A percentile compares a stretch with the other conserved stretches of the same genome.
Evolutionary conservation across 37 sponge, comb jelly and placozoan genomes (phyloP).

Genomic region (Haliclona indistincta): DNA sequence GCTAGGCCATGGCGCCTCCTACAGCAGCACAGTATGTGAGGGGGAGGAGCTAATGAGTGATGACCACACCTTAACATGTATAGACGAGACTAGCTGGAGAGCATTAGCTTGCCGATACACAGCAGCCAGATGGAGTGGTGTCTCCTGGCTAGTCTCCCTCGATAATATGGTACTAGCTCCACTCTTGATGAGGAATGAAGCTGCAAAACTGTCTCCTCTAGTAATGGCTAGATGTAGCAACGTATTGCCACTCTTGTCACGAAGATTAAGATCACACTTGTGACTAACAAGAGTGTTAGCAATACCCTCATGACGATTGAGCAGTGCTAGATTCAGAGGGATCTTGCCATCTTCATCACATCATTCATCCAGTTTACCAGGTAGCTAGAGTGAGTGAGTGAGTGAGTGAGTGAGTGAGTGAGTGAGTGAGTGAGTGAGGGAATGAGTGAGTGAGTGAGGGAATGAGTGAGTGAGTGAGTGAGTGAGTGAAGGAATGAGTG

Average conservation of each 20-base stretch:
- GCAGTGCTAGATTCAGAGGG: conserved; percentile 88
- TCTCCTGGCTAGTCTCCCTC: conserved; percentile 41
- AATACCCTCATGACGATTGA: conserved; percentile 76
- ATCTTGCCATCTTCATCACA: conserved; percentile 69
- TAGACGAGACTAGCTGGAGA: neutral
- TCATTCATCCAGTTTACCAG: conserved; percentile 70
- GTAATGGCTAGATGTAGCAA: conserved; percentile 87
- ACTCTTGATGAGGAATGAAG: conserved; percentile 82
- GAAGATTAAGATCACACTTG: conserved; percentile 76
- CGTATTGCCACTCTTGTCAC: conserved; percentile 67
- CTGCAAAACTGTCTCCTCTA: conserved; percentile 85
- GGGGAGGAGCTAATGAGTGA: too few relatives aligned
- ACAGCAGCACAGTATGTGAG: conserved; percentile 16
- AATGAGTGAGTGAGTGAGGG: neutral
- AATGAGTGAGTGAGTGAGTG: neutral
- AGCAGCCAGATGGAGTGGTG: conserved; percentile 82
- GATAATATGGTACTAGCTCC: conserved; percentile 73
- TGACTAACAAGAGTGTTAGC: conserved; percentile 82
- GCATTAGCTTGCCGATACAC: conserved; percentile 44
- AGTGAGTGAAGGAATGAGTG: neutral
- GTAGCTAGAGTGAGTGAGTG: conserved; percentile 45
- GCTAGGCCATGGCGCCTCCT: conserved; percentile 54
- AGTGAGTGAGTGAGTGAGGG: neutral
- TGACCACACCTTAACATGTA: too few relatives aligned
- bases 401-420: conserved; percentile 5